Percentiles rank a stretch among this genome's conserved stretches.
Evolutionary conservation across 2,888 invertebrate genomes (phyloP).

Genomic region (Hylaea fasciaria): DNA sequence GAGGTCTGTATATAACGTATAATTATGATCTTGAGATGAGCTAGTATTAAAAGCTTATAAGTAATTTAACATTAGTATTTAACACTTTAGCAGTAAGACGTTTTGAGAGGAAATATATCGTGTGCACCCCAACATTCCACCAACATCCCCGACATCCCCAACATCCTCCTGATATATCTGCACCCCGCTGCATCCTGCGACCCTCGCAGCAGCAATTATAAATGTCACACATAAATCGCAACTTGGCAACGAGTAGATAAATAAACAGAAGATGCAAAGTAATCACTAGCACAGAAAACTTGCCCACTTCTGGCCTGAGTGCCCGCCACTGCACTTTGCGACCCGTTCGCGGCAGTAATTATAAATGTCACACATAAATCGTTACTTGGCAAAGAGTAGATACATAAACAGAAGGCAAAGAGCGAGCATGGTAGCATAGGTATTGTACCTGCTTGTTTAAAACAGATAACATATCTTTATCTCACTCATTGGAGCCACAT

Average conservation of each 20-base stretch:
- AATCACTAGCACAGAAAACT: not conserved
- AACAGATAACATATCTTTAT: too few relatives aligned
- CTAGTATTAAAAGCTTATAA: too few relatives aligned
- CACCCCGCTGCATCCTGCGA: slow-evolving; percentile 34
- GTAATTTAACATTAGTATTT: not conserved
- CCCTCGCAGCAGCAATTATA: slow-evolving; percentile 50
- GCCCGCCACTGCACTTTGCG: not conserved
- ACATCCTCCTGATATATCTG: slow-evolving; percentile 34
- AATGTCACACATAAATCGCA: slow-evolving; percentile 44
- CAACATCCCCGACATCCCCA: too few relatives aligned
- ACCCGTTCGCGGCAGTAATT: not conserved
- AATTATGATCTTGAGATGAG: too few relatives aligned
- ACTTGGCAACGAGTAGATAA: slow-evolving; percentile 11
- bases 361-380: slow-evolving; percentile 27
- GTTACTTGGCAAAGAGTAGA: slow-evolving; percentile 2
- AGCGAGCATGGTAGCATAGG: not conserved
- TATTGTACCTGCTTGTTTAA: not conserved
- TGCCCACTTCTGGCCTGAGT: not conserved
- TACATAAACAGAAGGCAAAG: not conserved
- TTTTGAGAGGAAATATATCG: slow-evolving; percentile 6
- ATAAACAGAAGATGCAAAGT: slow-evolving; percentile 1
- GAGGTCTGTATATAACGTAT: too few relatives aligned
- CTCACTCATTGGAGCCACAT: too few relatives aligned
- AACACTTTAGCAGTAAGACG: not conserved
- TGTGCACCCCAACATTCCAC: not conserved